Evolutionary conservation across 2,113 vertebrate species (phyloP), one percentile per base, ranked within the genome.

Genomic region (Cichladusa arquata): DNA sequence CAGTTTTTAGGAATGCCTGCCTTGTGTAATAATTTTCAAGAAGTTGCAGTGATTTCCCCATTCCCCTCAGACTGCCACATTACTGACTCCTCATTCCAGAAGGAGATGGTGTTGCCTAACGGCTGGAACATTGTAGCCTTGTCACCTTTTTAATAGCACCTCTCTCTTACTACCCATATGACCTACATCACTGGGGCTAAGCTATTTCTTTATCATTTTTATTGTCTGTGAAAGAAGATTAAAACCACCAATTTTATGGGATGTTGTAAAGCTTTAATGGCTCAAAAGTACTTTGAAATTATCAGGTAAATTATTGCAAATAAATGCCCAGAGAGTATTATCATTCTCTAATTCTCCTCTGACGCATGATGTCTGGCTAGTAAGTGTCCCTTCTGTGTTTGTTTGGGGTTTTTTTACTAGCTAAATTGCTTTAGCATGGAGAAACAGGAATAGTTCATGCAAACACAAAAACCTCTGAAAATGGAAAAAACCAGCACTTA

Each of bases 41-140:
- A 84, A 88, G n/a, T 23, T 62, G 45, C 33, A 31, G 29, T 11
- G 45, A 34, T 66, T 86, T 56, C 23, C 48, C 8, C 7, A 15
- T 48, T 48, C 4, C 4, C 13, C 12, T 60, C 1, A 1, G 70
- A 40, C 25, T 82, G 20, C 9, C 1, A 0, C 8, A 23, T 83
- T 86, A 28, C 60, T 88, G 76, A 60, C 60, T 78, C 74, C 64
- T 74, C n/a, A 5, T 93, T 96, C 82, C 86, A 86, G 94, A 88
- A 95, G 92, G 79, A 90, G 67, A 84, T 90, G 67, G 56, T 91
- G 40, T 74, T 90, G 88, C 76, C 90, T 95, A 90, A 74, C 81
- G 64, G 31, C 77, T 96, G 95, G 86, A 92, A 42, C 9, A 5
- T 12, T 64, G 48, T 7, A 88, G 36, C 28, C 36, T 45, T 92